Conservation (phyloP, 2,797 vertebrate genomes). For the Anabacerthia variegaticeps region DNA sequence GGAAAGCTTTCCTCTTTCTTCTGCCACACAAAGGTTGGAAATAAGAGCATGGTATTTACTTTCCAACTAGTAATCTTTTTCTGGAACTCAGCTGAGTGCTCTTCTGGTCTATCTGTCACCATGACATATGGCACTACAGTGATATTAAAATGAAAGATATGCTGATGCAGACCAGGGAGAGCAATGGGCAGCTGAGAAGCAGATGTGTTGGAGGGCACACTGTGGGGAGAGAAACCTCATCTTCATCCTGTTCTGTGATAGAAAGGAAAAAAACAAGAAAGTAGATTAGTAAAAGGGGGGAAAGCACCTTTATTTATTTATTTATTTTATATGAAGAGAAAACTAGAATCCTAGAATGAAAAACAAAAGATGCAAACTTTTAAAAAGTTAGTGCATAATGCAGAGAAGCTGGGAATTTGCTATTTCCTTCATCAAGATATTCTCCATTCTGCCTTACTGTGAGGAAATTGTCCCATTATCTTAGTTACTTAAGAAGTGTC, state of each 20-base stretch:
- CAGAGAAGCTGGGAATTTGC: neutral
- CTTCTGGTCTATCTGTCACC: neutral
- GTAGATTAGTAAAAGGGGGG: neutral
- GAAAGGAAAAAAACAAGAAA: neutral
- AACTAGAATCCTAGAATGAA: neutral
- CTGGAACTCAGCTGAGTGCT: neutral
- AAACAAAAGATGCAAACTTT: neutral
- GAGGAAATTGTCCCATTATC: neutral
- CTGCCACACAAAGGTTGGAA: neutral
- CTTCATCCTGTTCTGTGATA: neutral
- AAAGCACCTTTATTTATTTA: neutral
- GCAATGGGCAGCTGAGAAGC: neutral
- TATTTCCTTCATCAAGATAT: neutral
- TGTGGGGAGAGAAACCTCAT: neutral
- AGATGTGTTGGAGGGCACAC: neutral
- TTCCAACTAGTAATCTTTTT: neutral
- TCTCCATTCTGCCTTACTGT: neutral
- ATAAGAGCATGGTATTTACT: neutral
- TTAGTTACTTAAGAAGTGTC: neutral
- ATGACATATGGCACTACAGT: neutral
- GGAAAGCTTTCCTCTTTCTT: neutral
- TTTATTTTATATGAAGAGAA: neutral
- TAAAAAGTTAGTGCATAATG: neutral
- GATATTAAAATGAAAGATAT: neutral
- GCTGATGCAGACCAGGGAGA: neutral